phyloP scores from a whole-genome alignment of 1,140 invertebrate species.

The Drosophila grimshawi region DNA sequence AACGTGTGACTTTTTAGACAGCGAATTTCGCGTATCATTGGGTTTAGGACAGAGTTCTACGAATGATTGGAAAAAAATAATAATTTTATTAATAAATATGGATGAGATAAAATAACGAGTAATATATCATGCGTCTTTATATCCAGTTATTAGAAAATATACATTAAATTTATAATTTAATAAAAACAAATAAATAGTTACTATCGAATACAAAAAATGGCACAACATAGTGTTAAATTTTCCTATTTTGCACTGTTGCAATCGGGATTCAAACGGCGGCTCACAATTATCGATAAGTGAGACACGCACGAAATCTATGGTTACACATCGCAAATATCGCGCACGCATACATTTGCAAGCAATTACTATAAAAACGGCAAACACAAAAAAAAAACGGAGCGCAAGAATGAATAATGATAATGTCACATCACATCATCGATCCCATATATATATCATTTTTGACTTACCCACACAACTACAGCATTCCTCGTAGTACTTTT shows the following conservation, averaged over 20 bases:
- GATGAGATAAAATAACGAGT: not conserved
- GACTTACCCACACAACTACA: conserved; percentile 93
- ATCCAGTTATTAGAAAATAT: no score
- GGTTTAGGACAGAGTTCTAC: conserved; percentile 94
- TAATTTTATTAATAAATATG: not conserved
- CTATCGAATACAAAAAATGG: no score
- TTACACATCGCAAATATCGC: conserved; percentile 34
- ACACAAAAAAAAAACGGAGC: conserved; percentile 41
- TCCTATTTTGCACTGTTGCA: conserved; percentile 8
- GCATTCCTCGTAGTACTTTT: conserved; percentile 95
- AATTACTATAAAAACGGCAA: conserved; percentile 44
- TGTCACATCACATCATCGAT: conserved; percentile 66
- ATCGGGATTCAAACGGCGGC: conserved; percentile 34
- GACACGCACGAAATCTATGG: not conserved
- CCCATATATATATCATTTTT: conserved; percentile 3
- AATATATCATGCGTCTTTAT: no score
- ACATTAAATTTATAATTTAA: no score
- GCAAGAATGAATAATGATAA: conserved; percentile 55
- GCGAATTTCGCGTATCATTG: conserved; percentile 89
- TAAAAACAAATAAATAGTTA: no score
- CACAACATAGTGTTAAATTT: conserved; percentile 20
- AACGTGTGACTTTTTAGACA: conserved; percentile 93
- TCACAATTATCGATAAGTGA: conserved; percentile 65
- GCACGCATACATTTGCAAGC: conserved; percentile 25
- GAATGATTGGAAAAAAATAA: conserved; percentile 24